Conservation (phyloP, 2,113 vertebrate species). For the Casuarius casuarius region DNA sequence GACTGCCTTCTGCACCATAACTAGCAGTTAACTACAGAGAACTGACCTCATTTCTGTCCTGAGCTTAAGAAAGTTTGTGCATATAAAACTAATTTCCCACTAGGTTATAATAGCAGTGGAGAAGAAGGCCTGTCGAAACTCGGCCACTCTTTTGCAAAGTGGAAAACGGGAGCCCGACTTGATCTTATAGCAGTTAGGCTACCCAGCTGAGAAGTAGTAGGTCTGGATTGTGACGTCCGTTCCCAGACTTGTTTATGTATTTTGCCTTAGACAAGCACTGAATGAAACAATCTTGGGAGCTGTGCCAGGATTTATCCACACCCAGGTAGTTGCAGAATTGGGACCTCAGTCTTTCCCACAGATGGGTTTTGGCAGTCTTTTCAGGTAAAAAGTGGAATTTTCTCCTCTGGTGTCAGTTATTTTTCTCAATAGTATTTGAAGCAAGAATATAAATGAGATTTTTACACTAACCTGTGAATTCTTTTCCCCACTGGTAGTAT, state of each 20-base stretch:
- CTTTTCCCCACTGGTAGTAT: not conserved
- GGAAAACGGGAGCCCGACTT: not conserved
- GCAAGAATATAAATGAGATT: not conserved
- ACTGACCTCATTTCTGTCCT: not conserved
- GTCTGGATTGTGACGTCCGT: constrained; percentile 5
- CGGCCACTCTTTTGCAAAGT: not conserved
- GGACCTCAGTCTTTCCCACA: not conserved
- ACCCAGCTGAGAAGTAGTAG: not conserved
- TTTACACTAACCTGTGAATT: not conserved
- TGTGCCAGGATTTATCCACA: constrained; percentile 38
- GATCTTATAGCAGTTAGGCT: not conserved
- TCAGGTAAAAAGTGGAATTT: not conserved
- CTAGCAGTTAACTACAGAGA: not conserved
- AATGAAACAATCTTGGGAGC: constrained; percentile 35
- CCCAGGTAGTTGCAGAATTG: constrained; percentile 20
- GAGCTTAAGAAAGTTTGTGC: not conserved
- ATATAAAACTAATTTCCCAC: not conserved
- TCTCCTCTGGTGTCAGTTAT: not conserved
- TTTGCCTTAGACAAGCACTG: constrained; percentile 18
- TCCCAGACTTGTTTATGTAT: constrained; percentile 42
- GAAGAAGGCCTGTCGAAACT: not conserved
- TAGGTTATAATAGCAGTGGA: not conserved
- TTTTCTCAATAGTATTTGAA: not conserved
- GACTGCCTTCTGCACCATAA: not conserved
- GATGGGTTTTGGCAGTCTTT: not conserved